These are phyloP conservation scores for Polypterus senegalus DNA, from an alignment of 2,113 vertebrate genomes.

Conservation along the genomic window DNA sequence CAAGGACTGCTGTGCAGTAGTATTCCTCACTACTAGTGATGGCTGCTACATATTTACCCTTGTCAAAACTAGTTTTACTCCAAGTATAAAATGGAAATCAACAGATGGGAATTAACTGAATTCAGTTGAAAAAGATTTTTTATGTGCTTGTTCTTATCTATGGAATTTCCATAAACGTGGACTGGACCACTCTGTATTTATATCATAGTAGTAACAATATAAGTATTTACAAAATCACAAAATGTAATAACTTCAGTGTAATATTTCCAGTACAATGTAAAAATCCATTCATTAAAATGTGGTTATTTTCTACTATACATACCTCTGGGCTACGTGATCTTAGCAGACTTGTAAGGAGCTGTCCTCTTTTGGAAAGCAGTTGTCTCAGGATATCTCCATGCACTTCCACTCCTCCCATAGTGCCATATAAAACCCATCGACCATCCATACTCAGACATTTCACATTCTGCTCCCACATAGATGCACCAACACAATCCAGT, in stretches of 20 bases:
- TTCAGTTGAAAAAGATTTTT: background rate
- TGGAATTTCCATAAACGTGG: background rate
- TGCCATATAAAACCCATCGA: slow-evolving; percentile 67
- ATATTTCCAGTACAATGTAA: background rate
- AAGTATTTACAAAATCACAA: background rate
- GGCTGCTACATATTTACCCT: no score
- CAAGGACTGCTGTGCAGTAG: no score
- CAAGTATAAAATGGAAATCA: no score
- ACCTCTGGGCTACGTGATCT: slow-evolving; percentile 57
- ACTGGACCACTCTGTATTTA: no score
- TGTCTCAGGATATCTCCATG: slow-evolving; percentile 58
- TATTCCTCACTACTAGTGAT: no score
- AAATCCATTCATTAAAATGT: background rate
- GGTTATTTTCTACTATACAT: slow-evolving; percentile 14
- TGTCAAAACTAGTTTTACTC: no score
- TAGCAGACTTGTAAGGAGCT: slow-evolving; percentile 55
- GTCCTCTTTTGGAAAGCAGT: slow-evolving; percentile 61
- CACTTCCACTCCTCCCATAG: slow-evolving; percentile 50
- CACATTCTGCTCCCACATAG: slow-evolving; percentile 67
- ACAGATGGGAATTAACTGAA: no score
- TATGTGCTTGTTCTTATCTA: background rate
- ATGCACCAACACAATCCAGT: slow-evolving; percentile 63
- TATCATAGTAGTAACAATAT: background rate
- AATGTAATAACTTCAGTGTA: background rate
- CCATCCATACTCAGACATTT: slow-evolving; percentile 55